Percentiles rank a stretch among this genome's conserved stretches.
Evolutionary conservation across 1,140 invertebrate species (phyloP).

Genomic region (Phthorimaea operculella): DNA sequence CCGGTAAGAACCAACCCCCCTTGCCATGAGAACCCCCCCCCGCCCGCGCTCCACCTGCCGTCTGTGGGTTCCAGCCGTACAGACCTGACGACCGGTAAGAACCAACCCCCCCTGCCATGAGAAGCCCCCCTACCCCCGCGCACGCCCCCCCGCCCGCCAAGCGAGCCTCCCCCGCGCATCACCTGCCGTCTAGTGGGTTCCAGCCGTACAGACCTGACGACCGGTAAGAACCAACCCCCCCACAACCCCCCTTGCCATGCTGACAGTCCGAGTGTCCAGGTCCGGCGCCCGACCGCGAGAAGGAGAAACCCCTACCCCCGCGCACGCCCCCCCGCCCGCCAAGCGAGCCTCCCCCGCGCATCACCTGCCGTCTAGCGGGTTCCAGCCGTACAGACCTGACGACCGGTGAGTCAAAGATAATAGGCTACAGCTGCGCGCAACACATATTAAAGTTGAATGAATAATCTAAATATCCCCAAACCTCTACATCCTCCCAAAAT

Average conservation of each 20-base stretch:
- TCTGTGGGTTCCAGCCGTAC: slow-evolving; percentile 63
- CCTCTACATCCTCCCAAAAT: too few relatives aligned
- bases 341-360: slow-evolving; percentile 49
- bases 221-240: too few relatives aligned
- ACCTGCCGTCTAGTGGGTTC: slow-evolving; percentile 59
- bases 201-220: slow-evolving; percentile 65
- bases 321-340: slow-evolving; percentile 31
- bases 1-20: slow-evolving; percentile 21
- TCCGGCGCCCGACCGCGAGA: slow-evolving; percentile 31
- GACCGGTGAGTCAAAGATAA: too few relatives aligned
- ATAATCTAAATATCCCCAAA: too few relatives aligned
- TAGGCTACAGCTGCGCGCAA: too few relatives aligned
- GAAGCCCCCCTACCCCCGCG: slow-evolving; percentile 34
- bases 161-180: slow-evolving; percentile 45
- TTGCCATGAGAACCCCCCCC: slow-evolving; percentile 48
- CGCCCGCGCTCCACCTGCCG: slow-evolving; percentile 49
- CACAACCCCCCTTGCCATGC: slow-evolving; percentile 9
- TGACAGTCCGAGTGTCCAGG: slow-evolving; percentile 45
- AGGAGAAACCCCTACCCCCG: slow-evolving; percentile 44
- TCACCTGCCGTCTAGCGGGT: slow-evolving; percentile 57
- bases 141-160: slow-evolving; percentile 39
- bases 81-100: slow-evolving; percentile 64
- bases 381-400: slow-evolving; percentile 61
- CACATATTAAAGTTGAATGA: too few relatives aligned
- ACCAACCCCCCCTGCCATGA: too few relatives aligned